phyloP scores from a whole-genome alignment of 2,888 invertebrate species.

The Drosophila fulvimacula region DNA sequence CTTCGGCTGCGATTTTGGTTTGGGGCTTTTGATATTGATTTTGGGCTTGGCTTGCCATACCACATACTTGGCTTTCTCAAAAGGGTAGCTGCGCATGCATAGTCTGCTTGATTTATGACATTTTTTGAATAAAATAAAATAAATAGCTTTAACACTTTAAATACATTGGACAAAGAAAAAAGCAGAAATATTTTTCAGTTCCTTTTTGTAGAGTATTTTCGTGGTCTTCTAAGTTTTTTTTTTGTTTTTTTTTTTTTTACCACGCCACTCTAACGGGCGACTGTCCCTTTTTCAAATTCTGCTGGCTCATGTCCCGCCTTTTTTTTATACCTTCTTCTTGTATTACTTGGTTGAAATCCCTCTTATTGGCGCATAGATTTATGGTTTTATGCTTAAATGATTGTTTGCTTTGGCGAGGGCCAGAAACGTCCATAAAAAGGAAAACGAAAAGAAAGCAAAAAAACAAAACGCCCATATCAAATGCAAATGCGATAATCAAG shows the following conservation, averaged over 20 bases:
- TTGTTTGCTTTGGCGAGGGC: constrained; percentile 43
- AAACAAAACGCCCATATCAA: constrained; percentile 28
- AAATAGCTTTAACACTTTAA: neutral
- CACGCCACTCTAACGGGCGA: neutral
- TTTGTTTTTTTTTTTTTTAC: too few relatives aligned
- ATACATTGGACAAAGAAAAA: neutral
- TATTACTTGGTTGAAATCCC: constrained; percentile 44
- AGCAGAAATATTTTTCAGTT: neutral
- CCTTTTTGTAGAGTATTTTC: constrained; percentile 19
- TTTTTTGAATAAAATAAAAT: neutral
- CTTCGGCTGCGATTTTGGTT: constrained; percentile 31
- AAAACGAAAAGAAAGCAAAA: constrained; percentile 11
- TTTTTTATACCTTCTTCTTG: constrained; percentile 12
- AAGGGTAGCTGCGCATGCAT: neutral
- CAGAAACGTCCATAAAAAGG: constrained; percentile 19
- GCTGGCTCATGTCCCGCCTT: constrained; percentile 38
- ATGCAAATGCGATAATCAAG: constrained; percentile 68
- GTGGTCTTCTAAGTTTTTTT: neutral
- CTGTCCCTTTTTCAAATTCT: constrained; percentile 31
- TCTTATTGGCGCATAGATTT: constrained; percentile 66
- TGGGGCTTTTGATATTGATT: constrained; percentile 18
- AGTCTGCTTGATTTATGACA: neutral
- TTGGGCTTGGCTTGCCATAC: constrained; percentile 39
- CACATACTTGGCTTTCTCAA: neutral
- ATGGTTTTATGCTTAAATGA: constrained; percentile 69